Percentiles rank a stretch among this genome's conserved stretches.
Conservation (phyloP, 2,797 vertebrate genomes). For the Phrynocephalus forsythii region DNA sequence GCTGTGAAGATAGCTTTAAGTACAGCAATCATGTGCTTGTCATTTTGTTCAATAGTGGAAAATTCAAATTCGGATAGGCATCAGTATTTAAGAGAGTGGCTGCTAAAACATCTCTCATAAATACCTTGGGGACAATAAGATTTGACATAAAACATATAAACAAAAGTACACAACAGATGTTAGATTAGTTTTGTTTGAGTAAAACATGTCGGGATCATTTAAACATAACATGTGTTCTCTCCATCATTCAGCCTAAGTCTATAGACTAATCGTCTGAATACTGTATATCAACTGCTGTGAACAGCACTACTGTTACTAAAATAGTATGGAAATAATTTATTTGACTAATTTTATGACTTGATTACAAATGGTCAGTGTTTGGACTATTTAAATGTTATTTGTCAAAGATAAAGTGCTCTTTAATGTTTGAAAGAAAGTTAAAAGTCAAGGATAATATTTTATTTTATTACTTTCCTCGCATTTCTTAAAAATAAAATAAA, state of each 20-base stretch:
- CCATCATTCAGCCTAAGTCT: slow-evolving; percentile 43
- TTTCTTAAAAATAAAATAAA: not conserved
- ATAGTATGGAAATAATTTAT: slow-evolving; percentile 19
- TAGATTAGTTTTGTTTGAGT: slow-evolving; percentile 77
- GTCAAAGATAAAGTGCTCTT: not conserved
- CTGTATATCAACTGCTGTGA: slow-evolving; percentile 5
- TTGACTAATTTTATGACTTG: not conserved
- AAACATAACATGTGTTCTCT: slow-evolving; percentile 36
- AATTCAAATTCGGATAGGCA: slow-evolving; percentile 85
- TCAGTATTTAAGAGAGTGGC: slow-evolving; percentile 89
- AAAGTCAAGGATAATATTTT: not conserved
- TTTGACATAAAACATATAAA: slow-evolving; percentile 80
- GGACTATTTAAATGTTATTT: slow-evolving; percentile 20
- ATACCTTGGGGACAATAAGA: slow-evolving; percentile 78
- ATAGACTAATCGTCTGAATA: slow-evolving; percentile 47
- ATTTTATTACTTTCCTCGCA: not conserved
- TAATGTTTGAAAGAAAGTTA: not conserved
- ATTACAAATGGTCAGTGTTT: not conserved
- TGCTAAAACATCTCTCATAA: slow-evolving; percentile 82
- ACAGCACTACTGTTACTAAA: slow-evolving; percentile 12
- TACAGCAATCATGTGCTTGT: slow-evolving; percentile 89
- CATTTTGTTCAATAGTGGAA: slow-evolving; percentile 83
- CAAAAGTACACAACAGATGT: slow-evolving; percentile 81
- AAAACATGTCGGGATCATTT: slow-evolving; percentile 63
- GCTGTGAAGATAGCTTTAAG: slow-evolving; percentile 90